Conservation (phyloP, 2,797 vertebrate species). For the Hoplostethus atlanticus region DNA sequence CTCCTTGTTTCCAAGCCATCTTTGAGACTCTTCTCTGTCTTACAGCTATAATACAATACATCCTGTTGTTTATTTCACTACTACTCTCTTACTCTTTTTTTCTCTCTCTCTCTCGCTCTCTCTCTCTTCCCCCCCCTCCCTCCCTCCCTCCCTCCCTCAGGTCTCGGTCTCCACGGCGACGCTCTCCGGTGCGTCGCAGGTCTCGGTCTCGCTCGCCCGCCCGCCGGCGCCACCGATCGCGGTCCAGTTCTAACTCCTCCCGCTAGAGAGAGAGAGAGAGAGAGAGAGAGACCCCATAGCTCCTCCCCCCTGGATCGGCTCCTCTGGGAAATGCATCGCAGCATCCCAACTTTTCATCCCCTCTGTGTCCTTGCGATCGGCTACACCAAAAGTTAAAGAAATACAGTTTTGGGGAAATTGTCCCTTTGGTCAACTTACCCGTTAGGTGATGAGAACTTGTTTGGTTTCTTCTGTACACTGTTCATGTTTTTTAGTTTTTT, state of each 20-base stretch:
- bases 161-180: slow-evolving; percentile 90
- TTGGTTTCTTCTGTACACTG: no score
- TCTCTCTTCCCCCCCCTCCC: no score
- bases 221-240: slow-evolving; percentile 90
- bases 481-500: no score
- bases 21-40: background rate
- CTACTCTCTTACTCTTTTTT: background rate
- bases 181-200: slow-evolving; percentile 90
- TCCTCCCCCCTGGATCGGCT: background rate
- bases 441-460: no score
- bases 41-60: no score
- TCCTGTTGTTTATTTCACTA: background rate
- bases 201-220: slow-evolving; percentile 86
- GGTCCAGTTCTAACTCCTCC: slow-evolving; percentile 95
- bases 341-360: no score
- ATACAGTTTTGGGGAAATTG: no score
- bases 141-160: slow-evolving; percentile 62
- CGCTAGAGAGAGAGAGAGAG: slow-evolving; percentile 80
- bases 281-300: no score
- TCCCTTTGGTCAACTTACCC: background rate
- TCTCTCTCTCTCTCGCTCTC: background rate
- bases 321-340: background rate
- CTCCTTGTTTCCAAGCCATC: no score
- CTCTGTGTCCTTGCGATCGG: slow-evolving; percentile 6
- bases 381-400: background rate